These are phyloP conservation scores for Trichogramma dendrolimi DNA, from an alignment of 2,888 invertebrate genomes.

Conservation along the genomic window DNA sequence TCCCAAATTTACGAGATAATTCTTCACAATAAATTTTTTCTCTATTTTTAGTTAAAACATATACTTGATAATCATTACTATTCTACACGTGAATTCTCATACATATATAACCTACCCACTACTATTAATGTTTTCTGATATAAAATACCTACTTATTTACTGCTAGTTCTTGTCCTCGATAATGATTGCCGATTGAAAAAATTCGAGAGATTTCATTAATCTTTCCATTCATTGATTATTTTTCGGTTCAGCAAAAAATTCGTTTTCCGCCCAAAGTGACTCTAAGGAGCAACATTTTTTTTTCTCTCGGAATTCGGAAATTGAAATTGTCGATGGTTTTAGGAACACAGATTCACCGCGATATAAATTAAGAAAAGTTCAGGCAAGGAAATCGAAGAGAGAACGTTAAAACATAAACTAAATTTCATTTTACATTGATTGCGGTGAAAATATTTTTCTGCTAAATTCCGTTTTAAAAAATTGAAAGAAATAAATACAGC, in stretches of 20 bases:
- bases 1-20: constrained; percentile 40
- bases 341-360: constrained; percentile 14
- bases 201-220: constrained; percentile 30
- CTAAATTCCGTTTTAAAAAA: neutral
- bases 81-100: constrained; percentile 40
- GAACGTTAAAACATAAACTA: neutral
- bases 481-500: neutral
- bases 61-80: constrained; percentile 44
- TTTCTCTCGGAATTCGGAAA: constrained; percentile 28
- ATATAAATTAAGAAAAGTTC: constrained; percentile 12
- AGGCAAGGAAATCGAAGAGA: constrained; percentile 19
- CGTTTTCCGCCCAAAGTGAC: constrained; percentile 2
- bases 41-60: constrained; percentile 44
- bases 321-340: constrained; percentile 23
- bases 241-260: constrained; percentile 15
- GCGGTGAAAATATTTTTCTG: too few relatives aligned
- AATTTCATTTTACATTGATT: too few relatives aligned
- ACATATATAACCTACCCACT: constrained; percentile 35
- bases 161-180: constrained; percentile 45
- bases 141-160: constrained; percentile 36
- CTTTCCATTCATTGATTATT: neutral
- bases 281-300: constrained; percentile 18
- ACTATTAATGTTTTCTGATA: constrained; percentile 34
- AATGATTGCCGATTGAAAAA: constrained; percentile 40
- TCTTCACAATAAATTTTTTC: constrained; percentile 43